Conservation (phyloP, 1,140 invertebrate genomes). For the Araneus ventricosus region DNA sequence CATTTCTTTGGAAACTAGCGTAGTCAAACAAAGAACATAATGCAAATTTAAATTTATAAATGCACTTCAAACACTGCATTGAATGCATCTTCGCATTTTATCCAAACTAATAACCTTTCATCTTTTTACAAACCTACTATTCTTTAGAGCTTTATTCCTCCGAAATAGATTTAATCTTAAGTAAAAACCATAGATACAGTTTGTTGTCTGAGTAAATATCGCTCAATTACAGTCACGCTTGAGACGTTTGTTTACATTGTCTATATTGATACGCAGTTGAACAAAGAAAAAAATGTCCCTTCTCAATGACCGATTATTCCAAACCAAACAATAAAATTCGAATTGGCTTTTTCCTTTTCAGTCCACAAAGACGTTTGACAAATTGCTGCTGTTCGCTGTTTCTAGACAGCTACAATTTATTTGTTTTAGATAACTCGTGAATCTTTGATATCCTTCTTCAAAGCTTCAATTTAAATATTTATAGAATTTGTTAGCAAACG, state of each 20-base stretch:
- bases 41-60: no score
- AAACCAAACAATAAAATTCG: neutral
- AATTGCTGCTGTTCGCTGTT: neutral
- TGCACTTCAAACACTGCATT: neutral
- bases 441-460: neutral
- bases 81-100: neutral
- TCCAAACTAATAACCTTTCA: neutral
- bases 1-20: no score
- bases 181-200: neutral
- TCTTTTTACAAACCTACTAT: neutral
- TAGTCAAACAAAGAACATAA: no score
- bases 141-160: neutral
- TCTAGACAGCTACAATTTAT: neutral
- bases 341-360: neutral
- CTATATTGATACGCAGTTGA: constrained; percentile 20
- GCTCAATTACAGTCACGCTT: neutral
- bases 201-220: constrained; percentile 15
- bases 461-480: neutral
- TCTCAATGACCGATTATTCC: neutral
- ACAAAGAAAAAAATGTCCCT: neutral
- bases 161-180: constrained; percentile 1
- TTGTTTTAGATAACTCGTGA: neutral
- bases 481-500: neutral
- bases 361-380: neutral
- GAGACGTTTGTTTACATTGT: neutral